These are phyloP conservation scores for Malthinus seriepunctatus DNA, from an alignment of 2,888 invertebrate genomes.

Conservation along the genomic window DNA sequence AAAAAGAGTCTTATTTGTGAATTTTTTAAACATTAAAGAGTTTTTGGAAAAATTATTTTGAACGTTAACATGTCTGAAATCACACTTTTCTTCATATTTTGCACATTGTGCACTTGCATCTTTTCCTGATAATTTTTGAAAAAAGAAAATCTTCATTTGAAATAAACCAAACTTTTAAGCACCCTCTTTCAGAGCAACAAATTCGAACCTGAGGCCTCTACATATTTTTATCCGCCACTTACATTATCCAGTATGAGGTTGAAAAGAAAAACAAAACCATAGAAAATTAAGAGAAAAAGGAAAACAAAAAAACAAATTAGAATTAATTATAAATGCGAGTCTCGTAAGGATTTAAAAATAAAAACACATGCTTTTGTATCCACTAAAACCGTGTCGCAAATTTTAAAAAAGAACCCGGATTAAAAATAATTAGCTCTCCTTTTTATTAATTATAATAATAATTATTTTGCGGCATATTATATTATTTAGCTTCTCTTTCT, in stretches of 20 bases:
- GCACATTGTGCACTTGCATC: too few species aligned
- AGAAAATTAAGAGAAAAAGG: not conserved
- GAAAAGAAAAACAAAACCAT: too few species aligned
- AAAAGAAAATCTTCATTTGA: not conserved
- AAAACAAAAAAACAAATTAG: not conserved
- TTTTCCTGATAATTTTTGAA: not conserved
- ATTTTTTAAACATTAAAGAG: too few species aligned
- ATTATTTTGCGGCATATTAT: conserved; percentile 16
- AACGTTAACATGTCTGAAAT: too few species aligned
- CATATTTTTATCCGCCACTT: too few species aligned
- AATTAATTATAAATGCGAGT: not conserved
- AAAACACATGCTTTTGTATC: conserved; percentile 7
- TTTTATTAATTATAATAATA: conserved; percentile 8
- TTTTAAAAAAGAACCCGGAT: conserved; percentile 6
- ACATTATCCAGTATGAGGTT: too few species aligned
- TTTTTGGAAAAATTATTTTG: too few species aligned
- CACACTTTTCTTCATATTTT: too few species aligned
- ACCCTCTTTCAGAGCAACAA: too few species aligned
- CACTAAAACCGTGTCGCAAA: not conserved
- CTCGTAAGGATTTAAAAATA: conserved; percentile 8
- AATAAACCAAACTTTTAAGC: too few species aligned
- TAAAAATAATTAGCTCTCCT: conserved; percentile 13
- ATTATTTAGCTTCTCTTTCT: conserved; percentile 11
- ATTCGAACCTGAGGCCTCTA: too few species aligned
- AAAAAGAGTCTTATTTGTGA: too few species aligned